Evolutionary conservation across 2,113 vertebrate species (phyloP).

Genomic region (Nesogale talazaci): DNA sequence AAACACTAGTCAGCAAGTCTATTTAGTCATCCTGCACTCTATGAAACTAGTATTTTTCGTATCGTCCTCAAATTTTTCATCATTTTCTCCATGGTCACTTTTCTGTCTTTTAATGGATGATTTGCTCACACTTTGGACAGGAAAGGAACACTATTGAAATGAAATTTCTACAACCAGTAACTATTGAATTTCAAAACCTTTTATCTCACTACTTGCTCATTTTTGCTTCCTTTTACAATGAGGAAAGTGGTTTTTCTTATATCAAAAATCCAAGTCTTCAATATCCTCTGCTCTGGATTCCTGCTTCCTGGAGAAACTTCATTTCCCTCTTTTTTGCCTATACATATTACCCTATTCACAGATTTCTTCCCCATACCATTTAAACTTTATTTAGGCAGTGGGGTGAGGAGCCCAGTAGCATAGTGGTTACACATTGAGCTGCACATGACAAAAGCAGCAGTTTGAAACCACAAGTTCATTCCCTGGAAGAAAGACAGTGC

Average conservation of each 20-base stretch:
- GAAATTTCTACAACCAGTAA: not conserved
- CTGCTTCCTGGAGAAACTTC: not conserved
- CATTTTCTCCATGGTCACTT: not conserved
- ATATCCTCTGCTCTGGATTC: not conserved
- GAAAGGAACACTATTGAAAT: slow-evolving; percentile 11
- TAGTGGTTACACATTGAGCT: no score
- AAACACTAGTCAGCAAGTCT: not conserved
- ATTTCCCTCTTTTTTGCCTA: slow-evolving; percentile 20
- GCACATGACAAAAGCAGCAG: no score
- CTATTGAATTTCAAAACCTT: slow-evolving; percentile 34
- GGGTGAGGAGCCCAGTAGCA: no score
- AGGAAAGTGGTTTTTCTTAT: not conserved
- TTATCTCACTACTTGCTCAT: slow-evolving; percentile 8
- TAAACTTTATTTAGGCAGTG: not conserved
- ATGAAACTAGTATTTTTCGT: slow-evolving; percentile 17
- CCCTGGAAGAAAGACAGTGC: no score
- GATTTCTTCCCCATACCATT: not conserved
- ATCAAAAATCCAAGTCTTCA: not conserved
- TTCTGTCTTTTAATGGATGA: slow-evolving; percentile 1
- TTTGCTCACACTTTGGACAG: slow-evolving; percentile 1
- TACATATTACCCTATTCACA: not conserved
- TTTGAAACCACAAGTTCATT: no score
- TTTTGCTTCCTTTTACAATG: slow-evolving; percentile 18
- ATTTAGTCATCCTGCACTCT: not conserved
- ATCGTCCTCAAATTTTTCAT: slow-evolving; percentile 18